Percentiles rank a stretch among this genome's conserved stretches.
Evolutionary conservation across 1,140 invertebrate species (phyloP).

Genomic region (Contarinia nasturtii): DNA sequence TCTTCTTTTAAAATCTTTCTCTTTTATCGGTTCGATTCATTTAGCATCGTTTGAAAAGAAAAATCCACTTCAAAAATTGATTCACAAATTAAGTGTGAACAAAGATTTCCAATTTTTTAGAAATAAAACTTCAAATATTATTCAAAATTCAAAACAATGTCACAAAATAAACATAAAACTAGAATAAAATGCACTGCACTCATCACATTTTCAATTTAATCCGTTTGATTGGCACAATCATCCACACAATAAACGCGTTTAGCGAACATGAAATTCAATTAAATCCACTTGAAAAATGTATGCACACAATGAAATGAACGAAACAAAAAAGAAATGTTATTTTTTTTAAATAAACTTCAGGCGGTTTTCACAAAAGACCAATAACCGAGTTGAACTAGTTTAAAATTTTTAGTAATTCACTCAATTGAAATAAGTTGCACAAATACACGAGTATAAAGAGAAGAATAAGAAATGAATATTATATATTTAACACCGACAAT

Average conservation of each 20-base stretch:
- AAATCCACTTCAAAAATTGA: too few relatives aligned
- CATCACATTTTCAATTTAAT: neutral
- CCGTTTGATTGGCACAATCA: neutral
- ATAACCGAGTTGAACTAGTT: too few relatives aligned
- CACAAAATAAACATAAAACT: too few relatives aligned
- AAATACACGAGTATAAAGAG: too few relatives aligned
- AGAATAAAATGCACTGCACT: neutral
- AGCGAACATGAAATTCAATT: neutral
- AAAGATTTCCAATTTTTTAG: neutral
- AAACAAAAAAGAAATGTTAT: neutral
- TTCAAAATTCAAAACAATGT: neutral
- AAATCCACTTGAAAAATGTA: neutral
- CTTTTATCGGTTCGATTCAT: neutral
- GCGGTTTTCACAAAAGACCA: too few relatives aligned
- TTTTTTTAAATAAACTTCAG: conserved; percentile 5
- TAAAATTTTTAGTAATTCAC: too few relatives aligned
- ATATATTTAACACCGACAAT: too few relatives aligned
- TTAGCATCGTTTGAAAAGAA: too few relatives aligned
- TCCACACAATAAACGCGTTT: neutral
- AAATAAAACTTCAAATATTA: neutral
- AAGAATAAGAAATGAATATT: too few relatives aligned
- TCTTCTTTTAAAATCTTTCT: neutral
- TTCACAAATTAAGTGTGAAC: too few relatives aligned
- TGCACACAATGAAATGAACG: neutral
- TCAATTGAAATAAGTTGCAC: too few relatives aligned